Evolutionary conservation across 92 coral and sea anemone genomes (phyloP).

Genomic region (Porites cylindrica): DNA sequence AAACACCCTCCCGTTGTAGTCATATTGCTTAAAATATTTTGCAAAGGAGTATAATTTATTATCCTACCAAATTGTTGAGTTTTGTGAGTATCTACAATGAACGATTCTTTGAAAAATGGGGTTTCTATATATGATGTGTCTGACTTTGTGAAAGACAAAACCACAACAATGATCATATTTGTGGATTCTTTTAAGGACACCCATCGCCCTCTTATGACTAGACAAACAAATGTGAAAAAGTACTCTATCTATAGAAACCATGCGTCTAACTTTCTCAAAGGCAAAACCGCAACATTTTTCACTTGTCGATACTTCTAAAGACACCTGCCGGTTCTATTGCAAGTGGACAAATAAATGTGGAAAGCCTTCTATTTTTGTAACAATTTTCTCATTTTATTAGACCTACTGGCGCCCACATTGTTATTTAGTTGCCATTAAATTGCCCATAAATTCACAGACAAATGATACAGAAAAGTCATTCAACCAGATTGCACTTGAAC

Average conservation of each 20-base stretch:
- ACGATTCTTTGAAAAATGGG: background rate
- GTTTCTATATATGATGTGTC: background rate
- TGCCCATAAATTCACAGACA: background rate
- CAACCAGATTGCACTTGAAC: background rate
- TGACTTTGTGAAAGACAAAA: background rate
- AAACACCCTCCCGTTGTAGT: background rate
- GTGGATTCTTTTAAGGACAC: background rate
- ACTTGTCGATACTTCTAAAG: background rate
- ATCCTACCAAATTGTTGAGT: too few relatives aligned
- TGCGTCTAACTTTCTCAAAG: background rate
- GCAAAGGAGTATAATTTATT: background rate
- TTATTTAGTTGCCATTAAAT: background rate
- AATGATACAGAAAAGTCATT: background rate
- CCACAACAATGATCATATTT: background rate
- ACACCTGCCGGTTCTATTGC: background rate
- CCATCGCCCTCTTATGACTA: background rate
- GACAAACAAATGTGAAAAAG: background rate
- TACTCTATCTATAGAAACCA: too few relatives aligned
- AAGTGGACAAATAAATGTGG: background rate
- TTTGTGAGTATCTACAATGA: background rate
- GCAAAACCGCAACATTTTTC: background rate
- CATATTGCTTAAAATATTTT: background rate
- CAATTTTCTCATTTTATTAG: background rate
- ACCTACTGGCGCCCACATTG: background rate
- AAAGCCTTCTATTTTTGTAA: background rate